These are phyloP conservation scores for Taurulus bubalis DNA, from an alignment of 2,113 vertebrate species.

Conservation along the genomic window DNA sequence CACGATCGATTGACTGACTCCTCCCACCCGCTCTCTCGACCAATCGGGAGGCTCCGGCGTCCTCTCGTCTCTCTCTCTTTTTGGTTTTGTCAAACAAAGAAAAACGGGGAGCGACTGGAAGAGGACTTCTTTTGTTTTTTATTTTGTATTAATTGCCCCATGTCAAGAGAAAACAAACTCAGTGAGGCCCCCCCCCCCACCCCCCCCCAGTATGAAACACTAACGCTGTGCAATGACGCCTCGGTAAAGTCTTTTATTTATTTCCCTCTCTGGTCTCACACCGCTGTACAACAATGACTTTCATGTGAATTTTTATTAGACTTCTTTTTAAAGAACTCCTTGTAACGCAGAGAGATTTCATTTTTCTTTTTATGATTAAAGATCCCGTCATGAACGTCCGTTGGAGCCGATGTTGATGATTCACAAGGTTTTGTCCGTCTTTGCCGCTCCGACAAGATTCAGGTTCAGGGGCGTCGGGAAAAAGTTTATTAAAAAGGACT, in stretches of 20 bases:
- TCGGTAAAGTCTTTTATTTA: conserved; percentile 72
- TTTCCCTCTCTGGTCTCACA: conserved; percentile 54
- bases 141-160: conserved; percentile 6
- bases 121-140: conserved; percentile 33
- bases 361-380: conserved; percentile 36
- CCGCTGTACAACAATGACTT: conserved; percentile 58
- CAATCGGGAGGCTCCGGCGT: conserved; percentile 65
- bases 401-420: no score
- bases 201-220: conserved; percentile 56
- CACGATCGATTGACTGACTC: conserved; percentile 51
- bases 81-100: conserved; percentile 4
- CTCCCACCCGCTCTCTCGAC: conserved; percentile 52
- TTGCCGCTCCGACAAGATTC: no score
- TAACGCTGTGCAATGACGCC: conserved; percentile 61
- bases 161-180: conserved; percentile 7
- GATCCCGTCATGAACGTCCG: conserved; percentile 2
- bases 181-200: conserved; percentile 1
- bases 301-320: conserved; percentile 36
- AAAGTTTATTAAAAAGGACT: no score
- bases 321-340: conserved; percentile 34
- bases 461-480: no score
- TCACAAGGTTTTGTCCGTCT: no score
- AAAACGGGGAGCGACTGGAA: conserved; percentile 18
- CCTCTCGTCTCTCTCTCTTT: conserved; percentile 6
- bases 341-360: conserved; percentile 57